phyloP scores from a whole-genome alignment of 2,888 invertebrate species.

The Temnothorax unifasciatus region DNA sequence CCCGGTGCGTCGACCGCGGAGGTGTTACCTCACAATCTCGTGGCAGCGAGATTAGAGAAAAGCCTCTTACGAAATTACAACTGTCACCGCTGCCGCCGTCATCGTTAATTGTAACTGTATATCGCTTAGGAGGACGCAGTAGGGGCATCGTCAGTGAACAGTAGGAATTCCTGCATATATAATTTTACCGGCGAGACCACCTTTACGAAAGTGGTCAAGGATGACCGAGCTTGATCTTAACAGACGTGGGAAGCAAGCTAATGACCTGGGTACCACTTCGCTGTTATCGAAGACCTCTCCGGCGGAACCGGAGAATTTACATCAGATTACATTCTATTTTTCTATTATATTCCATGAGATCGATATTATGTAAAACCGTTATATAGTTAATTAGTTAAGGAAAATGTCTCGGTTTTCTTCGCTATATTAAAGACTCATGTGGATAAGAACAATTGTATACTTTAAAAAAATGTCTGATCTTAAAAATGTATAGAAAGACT shows the following conservation, averaged over 20 bases:
- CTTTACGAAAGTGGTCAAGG: slow-evolving; percentile 67
- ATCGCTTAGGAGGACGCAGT: slow-evolving; percentile 57
- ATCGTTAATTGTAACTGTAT: slow-evolving; percentile 69
- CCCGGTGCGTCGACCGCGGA: no score
- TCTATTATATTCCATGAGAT: neutral
- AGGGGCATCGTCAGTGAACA: slow-evolving; percentile 65
- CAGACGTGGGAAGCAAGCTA: slow-evolving; percentile 48
- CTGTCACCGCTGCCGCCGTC: neutral
- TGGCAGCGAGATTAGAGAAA: neutral
- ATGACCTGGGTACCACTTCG: slow-evolving; percentile 33
- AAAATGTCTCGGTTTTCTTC: neutral
- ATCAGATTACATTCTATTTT: neutral
- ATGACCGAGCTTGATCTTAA: slow-evolving; percentile 78
- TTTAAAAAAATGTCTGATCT: neutral
- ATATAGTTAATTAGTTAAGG: neutral
- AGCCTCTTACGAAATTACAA: slow-evolving; percentile 28
- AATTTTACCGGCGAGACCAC: slow-evolving; percentile 72
- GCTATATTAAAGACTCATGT: neutral
- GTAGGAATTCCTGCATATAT: slow-evolving; percentile 84
- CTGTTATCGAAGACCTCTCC: slow-evolving; percentile 3
- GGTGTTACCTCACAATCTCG: slow-evolving; percentile 3
- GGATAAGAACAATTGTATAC: neutral
- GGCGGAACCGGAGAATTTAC: neutral
- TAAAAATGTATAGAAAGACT: neutral
- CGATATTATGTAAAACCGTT: neutral